Evolutionary conservation across 2,797 vertebrate genomes (phyloP).

Genomic region (Bradypodion ventrale): DNA sequence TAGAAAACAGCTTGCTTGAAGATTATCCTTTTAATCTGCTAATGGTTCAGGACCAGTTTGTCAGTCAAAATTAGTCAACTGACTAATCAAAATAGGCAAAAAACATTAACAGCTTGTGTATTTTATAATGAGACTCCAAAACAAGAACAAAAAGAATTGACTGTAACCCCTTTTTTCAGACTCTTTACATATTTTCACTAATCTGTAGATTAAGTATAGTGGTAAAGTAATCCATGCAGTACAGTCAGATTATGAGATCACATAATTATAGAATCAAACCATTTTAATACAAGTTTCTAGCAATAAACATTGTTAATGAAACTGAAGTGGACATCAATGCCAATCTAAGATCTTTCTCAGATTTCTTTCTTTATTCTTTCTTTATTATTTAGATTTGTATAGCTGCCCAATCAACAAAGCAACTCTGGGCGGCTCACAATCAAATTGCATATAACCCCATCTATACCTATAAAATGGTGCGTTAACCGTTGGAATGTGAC

Average conservation of each 20-base stretch:
- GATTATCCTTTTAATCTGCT: background rate
- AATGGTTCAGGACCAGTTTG: background rate
- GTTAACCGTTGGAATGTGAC: too few species aligned
- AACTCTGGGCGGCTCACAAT: too few species aligned
- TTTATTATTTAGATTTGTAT: too few species aligned
- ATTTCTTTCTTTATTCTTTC: too few species aligned
- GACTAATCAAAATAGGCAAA: background rate
- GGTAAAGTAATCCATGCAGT: background rate
- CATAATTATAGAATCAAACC: background rate
- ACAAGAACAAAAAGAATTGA: background rate
- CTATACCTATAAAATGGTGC: too few species aligned
- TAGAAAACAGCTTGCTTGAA: slow-evolving; percentile 2
- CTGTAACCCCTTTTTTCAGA: background rate
- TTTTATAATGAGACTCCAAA: background rate
- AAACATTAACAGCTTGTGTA: background rate
- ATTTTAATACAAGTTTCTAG: background rate
- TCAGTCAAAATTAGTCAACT: slow-evolving; percentile 10
- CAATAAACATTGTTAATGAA: too few species aligned
- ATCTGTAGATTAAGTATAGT: background rate
- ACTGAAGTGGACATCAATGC: too few species aligned
- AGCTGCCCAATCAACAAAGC: too few species aligned
- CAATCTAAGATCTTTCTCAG: too few species aligned
- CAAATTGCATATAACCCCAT: too few species aligned
- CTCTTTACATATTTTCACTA: background rate
- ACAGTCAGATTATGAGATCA: background rate